A percentile compares a stretch with the other conserved stretches of the same genome.
These are phyloP conservation scores for Anarrhichthys ocellatus DNA, from an alignment of 2,113 vertebrate genomes.

Conservation along the genomic window DNA sequence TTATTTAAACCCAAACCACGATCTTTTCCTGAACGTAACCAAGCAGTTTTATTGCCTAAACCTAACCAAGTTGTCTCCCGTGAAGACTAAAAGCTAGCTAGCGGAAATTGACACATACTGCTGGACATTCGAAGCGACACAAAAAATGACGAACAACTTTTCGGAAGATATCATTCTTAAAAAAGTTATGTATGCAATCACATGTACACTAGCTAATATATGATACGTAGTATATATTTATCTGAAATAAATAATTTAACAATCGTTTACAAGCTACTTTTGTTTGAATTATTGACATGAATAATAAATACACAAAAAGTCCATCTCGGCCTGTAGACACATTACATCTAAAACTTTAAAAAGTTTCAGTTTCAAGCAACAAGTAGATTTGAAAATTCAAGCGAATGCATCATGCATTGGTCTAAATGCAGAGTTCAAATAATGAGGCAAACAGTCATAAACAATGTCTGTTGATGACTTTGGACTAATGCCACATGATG, in stretches of 20 bases:
- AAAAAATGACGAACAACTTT: no score
- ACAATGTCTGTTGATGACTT: background rate
- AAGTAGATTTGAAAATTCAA: background rate
- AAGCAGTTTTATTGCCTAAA: no score
- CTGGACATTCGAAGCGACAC: no score
- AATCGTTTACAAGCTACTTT: background rate
- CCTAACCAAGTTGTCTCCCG: no score
- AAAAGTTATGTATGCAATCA: background rate
- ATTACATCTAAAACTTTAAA: background rate
- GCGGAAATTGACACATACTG: no score
- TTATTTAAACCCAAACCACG: no score
- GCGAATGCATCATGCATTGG: background rate
- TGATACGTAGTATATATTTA: background rate
- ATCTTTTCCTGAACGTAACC: no score
- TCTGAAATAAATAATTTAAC: background rate
- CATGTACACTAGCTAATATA: background rate
- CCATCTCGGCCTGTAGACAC: background rate
- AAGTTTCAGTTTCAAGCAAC: background rate
- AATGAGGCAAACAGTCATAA: background rate
- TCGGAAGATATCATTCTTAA: no score
- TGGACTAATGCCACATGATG: slow-evolving; percentile 2
- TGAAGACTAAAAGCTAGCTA: no score
- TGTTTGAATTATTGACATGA: background rate
- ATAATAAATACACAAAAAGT: background rate
- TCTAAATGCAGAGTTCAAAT: background rate